Base-by-base conservation (phyloP, 2,888 invertebrate species). In the Phaedon cochleariae region DNA sequence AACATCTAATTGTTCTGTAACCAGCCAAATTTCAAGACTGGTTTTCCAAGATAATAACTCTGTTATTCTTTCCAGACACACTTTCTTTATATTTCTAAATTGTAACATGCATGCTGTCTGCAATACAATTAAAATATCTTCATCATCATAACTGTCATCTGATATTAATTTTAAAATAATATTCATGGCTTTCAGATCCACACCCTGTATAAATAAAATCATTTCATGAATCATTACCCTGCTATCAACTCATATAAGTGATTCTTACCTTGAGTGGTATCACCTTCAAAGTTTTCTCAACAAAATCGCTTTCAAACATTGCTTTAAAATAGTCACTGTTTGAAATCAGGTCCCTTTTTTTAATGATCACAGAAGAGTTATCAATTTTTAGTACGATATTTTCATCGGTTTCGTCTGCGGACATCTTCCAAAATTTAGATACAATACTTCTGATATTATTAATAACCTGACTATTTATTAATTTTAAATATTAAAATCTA, bases 301-400 rank as follows among this genome's bases (percentile, higher is more conserved):
- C 67, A 70, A 84, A 85, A 69, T 81, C 78, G 1, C 83, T 81
- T 61, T 80, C 80, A 63, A 86, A 84, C 85, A 86, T 85, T 5
- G 81, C 84, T 72, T 79, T 78, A 71, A 86, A 86, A 77, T 85
- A 86, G 65, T 83, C 81, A 71, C 85, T 85, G 65, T 83, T 75
- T 61, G 75, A 60, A 15, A 79, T 76, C 53, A 86, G 74, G 22
- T 75, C 65, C 22, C 67, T 41, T 74, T 74, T 74, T 10, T 71
- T 59, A 51, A 74, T 74, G 53, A 52, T 59, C 29, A 76, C 2
- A 22, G 64, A 20, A n/a, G 59, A 63, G 21, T 59, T 67, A 59
- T 73, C 72, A 37, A 76, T 72, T 64, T 71, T 64, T 45, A 75
- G 62, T 52, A 69, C 62, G 9, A 69, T 65, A 3, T 7, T 41